Evolutionary conservation across 2,888 invertebrate species (phyloP).

Genomic region (Iselma pallidipennis): DNA sequence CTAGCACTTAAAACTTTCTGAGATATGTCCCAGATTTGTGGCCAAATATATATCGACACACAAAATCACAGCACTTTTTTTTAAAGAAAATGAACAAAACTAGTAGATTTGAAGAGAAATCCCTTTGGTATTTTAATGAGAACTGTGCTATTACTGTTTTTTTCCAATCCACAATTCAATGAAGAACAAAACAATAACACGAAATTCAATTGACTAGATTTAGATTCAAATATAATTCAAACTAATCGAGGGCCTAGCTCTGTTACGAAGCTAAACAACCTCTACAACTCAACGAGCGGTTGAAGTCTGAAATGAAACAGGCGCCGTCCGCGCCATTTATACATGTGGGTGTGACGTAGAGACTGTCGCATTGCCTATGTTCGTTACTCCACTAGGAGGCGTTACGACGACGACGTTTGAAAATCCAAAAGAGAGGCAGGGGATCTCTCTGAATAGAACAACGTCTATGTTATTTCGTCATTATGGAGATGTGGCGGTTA

Average conservation of each 20-base stretch:
- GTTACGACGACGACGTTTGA: conserved; percentile 14
- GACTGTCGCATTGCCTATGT: conserved; percentile 2
- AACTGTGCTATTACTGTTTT: conserved; percentile 1
- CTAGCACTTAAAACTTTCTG: neutral
- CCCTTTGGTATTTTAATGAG: conserved; percentile 16
- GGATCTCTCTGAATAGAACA: neutral
- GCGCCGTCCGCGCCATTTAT: conserved; percentile 25
- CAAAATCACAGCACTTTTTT: conserved; percentile 19
- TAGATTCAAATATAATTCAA: conserved; percentile 7
- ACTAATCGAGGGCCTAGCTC: conserved; percentile 43
- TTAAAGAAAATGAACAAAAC: neutral
- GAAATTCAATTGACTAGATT: conserved; percentile 39
- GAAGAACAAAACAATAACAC: conserved; percentile 17
- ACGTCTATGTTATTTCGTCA: neutral
- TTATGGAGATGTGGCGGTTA: conserved; percentile 13
- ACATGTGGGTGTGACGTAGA: conserved; percentile 34
- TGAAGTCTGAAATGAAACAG: conserved; percentile 35
- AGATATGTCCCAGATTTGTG: neutral
- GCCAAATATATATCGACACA: conserved; percentile 4
- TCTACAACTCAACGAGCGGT: conserved; percentile 28
- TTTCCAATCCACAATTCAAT: neutral
- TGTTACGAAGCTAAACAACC: conserved; percentile 41
- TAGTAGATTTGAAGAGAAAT: conserved; percentile 4
- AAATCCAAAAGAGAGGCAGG: neutral
- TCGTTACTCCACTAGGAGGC: conserved; percentile 18